Evolutionary conservation across 2,797 vertebrate species (phyloP), one percentile per base, ranked within the genome.

Genomic region (Hypotaenidia okinawae): DNA sequence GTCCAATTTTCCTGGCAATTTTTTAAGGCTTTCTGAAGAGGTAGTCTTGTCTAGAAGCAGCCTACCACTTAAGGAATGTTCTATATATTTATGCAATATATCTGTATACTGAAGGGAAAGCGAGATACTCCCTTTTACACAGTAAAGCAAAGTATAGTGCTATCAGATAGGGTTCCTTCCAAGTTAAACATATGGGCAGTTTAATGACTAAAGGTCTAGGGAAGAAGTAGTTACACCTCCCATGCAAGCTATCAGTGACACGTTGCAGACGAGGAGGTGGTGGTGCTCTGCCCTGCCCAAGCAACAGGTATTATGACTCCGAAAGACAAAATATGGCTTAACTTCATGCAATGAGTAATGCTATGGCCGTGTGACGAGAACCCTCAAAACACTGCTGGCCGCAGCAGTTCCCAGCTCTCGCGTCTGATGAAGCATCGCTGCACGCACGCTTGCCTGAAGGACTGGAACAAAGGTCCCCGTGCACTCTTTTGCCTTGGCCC

Each of bases 131-230:
- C 59, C 63, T 76, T 69, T 59, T 41, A 79, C 23, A 58, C 25
- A 25, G 45, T 14, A 43, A 72, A 74, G 41, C 30, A 39, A 84
- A 82, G 28, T 24, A 11, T 7, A 22, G 35, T 3, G 1, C 39
- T 86, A 93, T 94, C 96, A 95, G 94, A 96, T 94, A 37, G 92
- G 25, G 41, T 62, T 80, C 14, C 33, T 77, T 91, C 93, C 91
- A 87, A 18, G 13, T 55, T 43, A 92, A 93, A 74, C 9, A 8
- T 21, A 59, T 11, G 33, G 66, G 22, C n/a, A 91, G 43, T 84
- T 95, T 84, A 91, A 79, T 73, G 63, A 84, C 13, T 45, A 67
- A 95, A 90, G n/a, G 84, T 86, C 69, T 92, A 69, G 55, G 67
- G 52, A 62, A 83, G 78, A 73, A 69, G n/a, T 45, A 69, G n/a